phyloP scores from a whole-genome alignment of 2,113 vertebrate genomes.

The Chlorocebus sabaeus region DNA sequence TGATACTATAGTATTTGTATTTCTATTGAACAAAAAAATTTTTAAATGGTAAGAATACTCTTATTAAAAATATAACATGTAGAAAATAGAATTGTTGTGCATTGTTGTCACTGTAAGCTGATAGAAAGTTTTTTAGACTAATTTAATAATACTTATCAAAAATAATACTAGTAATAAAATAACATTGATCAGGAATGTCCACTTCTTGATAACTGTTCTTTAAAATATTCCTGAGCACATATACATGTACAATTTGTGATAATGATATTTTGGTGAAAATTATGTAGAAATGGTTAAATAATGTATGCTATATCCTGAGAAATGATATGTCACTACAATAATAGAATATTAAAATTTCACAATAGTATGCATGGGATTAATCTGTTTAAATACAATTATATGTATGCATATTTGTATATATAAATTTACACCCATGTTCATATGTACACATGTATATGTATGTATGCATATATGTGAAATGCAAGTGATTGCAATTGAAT shows the following conservation, averaged over 20 bases:
- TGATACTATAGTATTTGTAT: not conserved
- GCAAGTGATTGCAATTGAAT: not conserved
- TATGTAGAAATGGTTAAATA: not conserved
- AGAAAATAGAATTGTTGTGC: not conserved
- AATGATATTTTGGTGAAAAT: not conserved
- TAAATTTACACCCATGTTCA: no score
- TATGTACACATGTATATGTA: not conserved
- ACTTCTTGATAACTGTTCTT: not conserved
- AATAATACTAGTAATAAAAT: not conserved
- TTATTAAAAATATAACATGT: not conserved
- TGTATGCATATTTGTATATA: not conserved
- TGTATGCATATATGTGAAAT: not conserved
- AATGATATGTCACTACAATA: not conserved
- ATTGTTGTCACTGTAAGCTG: not conserved
- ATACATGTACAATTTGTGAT: not conserved
- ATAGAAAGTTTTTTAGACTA: not conserved
- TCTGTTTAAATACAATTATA: not conserved
- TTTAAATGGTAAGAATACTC: not conserved
- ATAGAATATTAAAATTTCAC: not conserved
- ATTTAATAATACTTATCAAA: not conserved
- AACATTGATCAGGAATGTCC: not conserved
- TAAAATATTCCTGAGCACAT: not conserved
- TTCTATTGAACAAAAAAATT: not conserved
- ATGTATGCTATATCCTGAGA: not conserved
- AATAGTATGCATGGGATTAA: not conserved